Evolutionary conservation across 2,888 invertebrate genomes (phyloP).

Genomic region (Pasiphila rectangulata): DNA sequence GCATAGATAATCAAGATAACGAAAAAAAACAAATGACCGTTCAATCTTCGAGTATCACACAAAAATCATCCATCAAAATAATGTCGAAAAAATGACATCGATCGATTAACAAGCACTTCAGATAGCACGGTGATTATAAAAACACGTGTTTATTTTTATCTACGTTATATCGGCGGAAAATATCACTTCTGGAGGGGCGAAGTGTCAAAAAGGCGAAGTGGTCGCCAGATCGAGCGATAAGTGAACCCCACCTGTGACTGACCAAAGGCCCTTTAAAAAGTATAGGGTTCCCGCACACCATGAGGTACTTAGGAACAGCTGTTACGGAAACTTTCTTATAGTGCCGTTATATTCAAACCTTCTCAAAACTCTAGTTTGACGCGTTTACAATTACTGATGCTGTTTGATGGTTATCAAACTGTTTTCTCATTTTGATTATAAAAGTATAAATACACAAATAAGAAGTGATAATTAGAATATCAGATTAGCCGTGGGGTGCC

Average conservation of each 20-base stretch:
- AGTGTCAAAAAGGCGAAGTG: constrained; percentile 71
- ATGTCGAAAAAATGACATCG: constrained; percentile 34
- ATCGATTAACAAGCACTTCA: constrained; percentile 44
- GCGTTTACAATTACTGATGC: too few relatives aligned
- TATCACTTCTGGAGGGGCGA: constrained; percentile 51
- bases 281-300: not conserved
- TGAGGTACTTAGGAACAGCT: constrained; percentile 1
- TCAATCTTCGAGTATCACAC: constrained; percentile 21
- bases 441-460: too few relatives aligned
- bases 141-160: constrained; percentile 66
- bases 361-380: too few relatives aligned
- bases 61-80: constrained; percentile 38
- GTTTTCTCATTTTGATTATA: too few relatives aligned
- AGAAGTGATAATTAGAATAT: too few relatives aligned
- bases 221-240: constrained; percentile 64
- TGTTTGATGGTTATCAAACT: not conserved
- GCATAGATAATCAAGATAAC: too few relatives aligned
- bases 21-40: constrained; percentile 12
- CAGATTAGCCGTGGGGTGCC: too few relatives aligned
- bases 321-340: not conserved
- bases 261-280: constrained; percentile 24
- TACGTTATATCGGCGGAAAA: constrained; percentile 52
- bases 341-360: too few relatives aligned
- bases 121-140: constrained; percentile 56
- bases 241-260: constrained; percentile 56